A percentile compares a stretch with the other conserved stretches of the same genome.
These are phyloP conservation scores for Iguana delicatissima DNA, from an alignment of 2,797 vertebrate species.

Conservation along the genomic window DNA sequence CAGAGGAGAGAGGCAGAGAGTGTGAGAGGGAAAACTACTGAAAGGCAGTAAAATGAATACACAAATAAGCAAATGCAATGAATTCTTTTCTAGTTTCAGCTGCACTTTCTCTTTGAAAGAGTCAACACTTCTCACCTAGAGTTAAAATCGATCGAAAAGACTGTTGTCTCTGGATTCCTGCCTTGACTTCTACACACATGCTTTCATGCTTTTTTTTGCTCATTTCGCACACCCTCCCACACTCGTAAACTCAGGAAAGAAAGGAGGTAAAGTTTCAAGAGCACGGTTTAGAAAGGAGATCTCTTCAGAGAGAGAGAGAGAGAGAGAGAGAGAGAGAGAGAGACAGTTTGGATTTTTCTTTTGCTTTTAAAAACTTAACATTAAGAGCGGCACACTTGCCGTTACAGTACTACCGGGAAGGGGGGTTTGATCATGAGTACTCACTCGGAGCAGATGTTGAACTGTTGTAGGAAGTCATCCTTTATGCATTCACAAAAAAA, in stretches of 20 bases:
- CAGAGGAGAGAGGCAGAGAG: conserved; percentile 24
- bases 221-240: background rate
- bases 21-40: conserved; percentile 10
- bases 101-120: background rate
- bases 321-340: background rate
- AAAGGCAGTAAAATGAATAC: background rate
- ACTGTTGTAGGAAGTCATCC: conserved; percentile 72
- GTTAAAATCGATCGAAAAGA: conserved; percentile 32
- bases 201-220: accelerated
- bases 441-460: conserved; percentile 70
- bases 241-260: conserved; percentile 44
- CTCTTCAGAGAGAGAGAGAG: background rate
- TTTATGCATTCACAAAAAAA: conserved; percentile 65
- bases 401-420: conserved; percentile 7
- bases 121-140: conserved; percentile 4
- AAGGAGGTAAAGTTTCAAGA: conserved; percentile 51
- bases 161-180: conserved; percentile 34
- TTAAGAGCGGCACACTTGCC: conserved; percentile 49
- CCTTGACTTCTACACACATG: background rate
- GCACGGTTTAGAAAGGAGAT: conserved; percentile 24
- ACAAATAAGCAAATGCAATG: conserved; percentile 22
- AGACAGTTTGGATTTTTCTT: no score
- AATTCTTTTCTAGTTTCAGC: conserved; percentile 42
- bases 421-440: conserved; percentile 57
- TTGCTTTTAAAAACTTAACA: background rate